Evolutionary conservation across 2,113 vertebrate genomes (phyloP), one percentile per base, ranked within the genome.

Genomic region (Odontesthes bonariensis): DNA sequence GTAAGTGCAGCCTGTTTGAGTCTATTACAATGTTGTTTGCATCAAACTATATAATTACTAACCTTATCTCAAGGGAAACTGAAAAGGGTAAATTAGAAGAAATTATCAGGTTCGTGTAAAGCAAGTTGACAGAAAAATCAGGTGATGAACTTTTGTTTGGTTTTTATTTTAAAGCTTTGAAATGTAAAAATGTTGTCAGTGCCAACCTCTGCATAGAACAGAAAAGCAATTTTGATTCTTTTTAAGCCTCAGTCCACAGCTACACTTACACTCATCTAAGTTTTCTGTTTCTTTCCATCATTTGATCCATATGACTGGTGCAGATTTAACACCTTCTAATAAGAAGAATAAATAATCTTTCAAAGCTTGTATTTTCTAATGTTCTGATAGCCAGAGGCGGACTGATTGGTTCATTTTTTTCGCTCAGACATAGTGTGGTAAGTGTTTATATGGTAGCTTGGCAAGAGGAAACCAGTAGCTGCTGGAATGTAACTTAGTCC

Each of bases 1-100:
- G 79, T 83, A 73, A 88, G 69, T 83, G 82, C 62, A 69, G 76
- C 33, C 51, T 72, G 72, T 81, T 73, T 66, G 62, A 81, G 49
- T 38, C 52, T 33, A 31, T 82, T 80, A 77, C 46, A 81, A 77
- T 81, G 62, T 57, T 84, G 82, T 85, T 87, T 89, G 46, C 40
- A 63, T 33, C 27, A 77, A 67, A 69, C 52, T 12, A 52, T 40
- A 70, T 55, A 59, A 73, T 84, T 82, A 81, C 56, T 12, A 65
- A 49, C 74, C 5, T 32, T 42, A 16, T 56, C 27, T 38, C 1
- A 44, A 55, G 70, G 23, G 17, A 59, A 61, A 71, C 47, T 40
- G 31, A 66, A 63, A 42, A 58, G 14, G 63, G 44, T 52, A n/a
- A 77, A 47, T 68, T 60, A 83, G 77, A 55, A 62, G 66, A 44